Conservation (phyloP, 1,140 invertebrate genomes). For the Steinernema khuongi region DNA sequence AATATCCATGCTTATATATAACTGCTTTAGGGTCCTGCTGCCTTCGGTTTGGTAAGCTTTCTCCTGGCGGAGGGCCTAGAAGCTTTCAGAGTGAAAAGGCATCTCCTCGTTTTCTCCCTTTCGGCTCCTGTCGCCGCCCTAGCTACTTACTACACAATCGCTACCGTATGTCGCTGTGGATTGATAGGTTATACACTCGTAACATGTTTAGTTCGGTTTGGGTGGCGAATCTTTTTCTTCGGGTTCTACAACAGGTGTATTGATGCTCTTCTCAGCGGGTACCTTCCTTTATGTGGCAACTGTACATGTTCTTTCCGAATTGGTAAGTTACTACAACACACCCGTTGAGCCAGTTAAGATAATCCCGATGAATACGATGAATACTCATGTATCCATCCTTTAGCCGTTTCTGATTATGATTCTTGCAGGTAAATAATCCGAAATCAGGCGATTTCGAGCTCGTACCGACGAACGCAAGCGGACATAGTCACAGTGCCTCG, state of each 20-base stretch:
- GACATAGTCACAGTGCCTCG: constrained; percentile 51
- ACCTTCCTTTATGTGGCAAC: constrained; percentile 98
- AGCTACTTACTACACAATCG: constrained; percentile 69
- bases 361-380: too few relatives aligned
- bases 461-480: constrained; percentile 37
- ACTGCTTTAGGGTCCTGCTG: constrained; percentile 76
- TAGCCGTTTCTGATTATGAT: constrained; percentile 59
- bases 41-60: constrained; percentile 95
- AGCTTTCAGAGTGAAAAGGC: constrained; percentile 75
- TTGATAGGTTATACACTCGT: constrained; percentile 18
- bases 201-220: constrained; percentile 41
- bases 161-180: not conserved
- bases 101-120: constrained; percentile 86
- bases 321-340: too few relatives aligned
- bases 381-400: too few relatives aligned
- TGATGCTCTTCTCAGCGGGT: constrained; percentile 95
- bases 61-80: constrained; percentile 89
- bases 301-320: constrained; percentile 90
- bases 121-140: constrained; percentile 83
- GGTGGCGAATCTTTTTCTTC: constrained; percentile 64
- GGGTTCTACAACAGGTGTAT: constrained; percentile 84
- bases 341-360: too few relatives aligned
- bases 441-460: constrained; percentile 11
- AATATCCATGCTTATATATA: constrained; percentile 26
- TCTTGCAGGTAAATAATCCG: constrained; percentile 23